Evolutionary conservation across 1,140 invertebrate genomes (phyloP).

Genomic region (Drosophila nigrodunni): DNA sequence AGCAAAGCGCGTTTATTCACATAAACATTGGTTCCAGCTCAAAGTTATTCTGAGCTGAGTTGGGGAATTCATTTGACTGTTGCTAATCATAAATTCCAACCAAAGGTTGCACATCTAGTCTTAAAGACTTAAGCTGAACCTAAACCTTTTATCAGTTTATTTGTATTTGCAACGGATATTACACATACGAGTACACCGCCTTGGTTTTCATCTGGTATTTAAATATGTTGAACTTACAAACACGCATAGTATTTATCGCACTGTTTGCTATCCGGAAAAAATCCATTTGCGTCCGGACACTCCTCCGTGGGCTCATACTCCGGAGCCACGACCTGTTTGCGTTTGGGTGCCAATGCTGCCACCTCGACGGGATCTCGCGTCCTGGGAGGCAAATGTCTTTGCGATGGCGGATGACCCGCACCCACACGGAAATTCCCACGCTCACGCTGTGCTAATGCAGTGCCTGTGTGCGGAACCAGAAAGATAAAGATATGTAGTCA

Average conservation of each 20-base stretch:
- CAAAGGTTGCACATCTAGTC: not conserved
- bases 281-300: slow-evolving; percentile 93
- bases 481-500: not conserved
- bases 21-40: slow-evolving; percentile 24
- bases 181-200: slow-evolving; percentile 44
- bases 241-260: slow-evolving; percentile 97
- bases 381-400: slow-evolving; percentile 69
- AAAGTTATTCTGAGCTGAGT: not conserved
- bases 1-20: slow-evolving; percentile 39
- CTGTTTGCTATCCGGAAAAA: slow-evolving; percentile 93
- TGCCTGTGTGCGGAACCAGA: slow-evolving; percentile 43
- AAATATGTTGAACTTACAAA: slow-evolving; percentile 82
- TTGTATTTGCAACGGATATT: not conserved
- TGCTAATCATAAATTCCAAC: slow-evolving; percentile 2
- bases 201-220: not conserved
- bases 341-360: slow-evolving; percentile 57
- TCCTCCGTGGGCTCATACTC: slow-evolving; percentile 85
- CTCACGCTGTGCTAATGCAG: slow-evolving; percentile 57
- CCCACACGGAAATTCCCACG: slow-evolving; percentile 70
- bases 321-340: slow-evolving; percentile 48
- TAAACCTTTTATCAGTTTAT: not conserved
- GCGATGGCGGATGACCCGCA: slow-evolving; percentile 74
- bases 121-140: not conserved
- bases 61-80: slow-evolving; percentile 9
- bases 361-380: slow-evolving; percentile 62